phyloP scores from a whole-genome alignment of 1,140 invertebrate species.

The Adelges cooleyi region DNA sequence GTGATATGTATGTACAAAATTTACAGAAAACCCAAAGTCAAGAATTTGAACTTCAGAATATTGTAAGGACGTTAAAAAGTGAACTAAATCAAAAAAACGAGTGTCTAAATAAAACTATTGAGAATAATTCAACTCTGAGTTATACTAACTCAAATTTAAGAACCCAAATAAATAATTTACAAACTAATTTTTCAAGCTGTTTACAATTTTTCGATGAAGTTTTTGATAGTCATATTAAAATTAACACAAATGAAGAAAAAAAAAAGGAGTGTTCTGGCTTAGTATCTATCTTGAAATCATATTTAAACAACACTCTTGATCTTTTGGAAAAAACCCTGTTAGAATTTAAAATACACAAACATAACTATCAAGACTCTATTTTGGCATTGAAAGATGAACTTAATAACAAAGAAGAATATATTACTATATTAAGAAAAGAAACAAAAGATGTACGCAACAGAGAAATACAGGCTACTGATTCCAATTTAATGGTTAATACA shows the following conservation, averaged over 20 bases:
- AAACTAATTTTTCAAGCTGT: slow-evolving; percentile 1
- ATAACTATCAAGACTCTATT: neutral
- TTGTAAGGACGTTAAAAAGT: neutral
- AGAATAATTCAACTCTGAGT: neutral
- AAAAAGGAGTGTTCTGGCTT: neutral
- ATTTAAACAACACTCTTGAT: slow-evolving; percentile 4
- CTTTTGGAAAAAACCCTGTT: neutral
- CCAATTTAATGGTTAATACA: too few relatives aligned
- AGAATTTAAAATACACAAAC: neutral
- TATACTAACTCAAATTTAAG: neutral
- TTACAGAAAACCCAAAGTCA: slow-evolving; percentile 7
- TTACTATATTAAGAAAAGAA: slow-evolving; percentile 1
- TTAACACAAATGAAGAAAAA: neutral
- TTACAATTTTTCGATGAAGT: slow-evolving; percentile 17
- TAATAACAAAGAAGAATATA: neutral
- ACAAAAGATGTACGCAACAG: too few relatives aligned
- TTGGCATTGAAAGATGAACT: slow-evolving; percentile 1
- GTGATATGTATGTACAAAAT: slow-evolving; percentile 11
- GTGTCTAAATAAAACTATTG: neutral
- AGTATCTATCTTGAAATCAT: neutral
- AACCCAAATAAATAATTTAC: neutral
- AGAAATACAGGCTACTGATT: too few relatives aligned
- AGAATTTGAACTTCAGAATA: neutral
- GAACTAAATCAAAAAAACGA: neutral
- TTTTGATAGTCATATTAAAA: slow-evolving; percentile 7